phyloP scores from a whole-genome alignment of 2,888 invertebrate species.

The Chromoteleia sp. region DNA sequence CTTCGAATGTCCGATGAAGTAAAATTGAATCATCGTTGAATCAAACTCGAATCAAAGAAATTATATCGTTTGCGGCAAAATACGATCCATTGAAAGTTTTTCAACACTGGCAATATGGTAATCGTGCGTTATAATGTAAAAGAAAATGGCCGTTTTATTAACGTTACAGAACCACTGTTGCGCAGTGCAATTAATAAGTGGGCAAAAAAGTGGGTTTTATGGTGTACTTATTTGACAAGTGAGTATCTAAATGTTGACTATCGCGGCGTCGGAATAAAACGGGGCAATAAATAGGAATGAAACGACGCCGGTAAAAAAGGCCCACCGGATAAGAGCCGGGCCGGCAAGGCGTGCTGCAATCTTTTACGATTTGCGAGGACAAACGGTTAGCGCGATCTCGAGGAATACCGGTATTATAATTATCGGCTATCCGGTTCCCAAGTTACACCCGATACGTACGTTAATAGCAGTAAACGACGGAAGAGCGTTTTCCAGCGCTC shows the following conservation, averaged over 20 bases:
- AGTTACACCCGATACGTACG: constrained; percentile 68
- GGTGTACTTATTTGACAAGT: constrained; percentile 36
- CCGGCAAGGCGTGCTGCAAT: constrained; percentile 47
- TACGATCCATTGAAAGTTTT: too few relatives aligned
- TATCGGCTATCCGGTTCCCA: constrained; percentile 69
- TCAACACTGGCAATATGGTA: too few relatives aligned
- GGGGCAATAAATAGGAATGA: constrained; percentile 46
- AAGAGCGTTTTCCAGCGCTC: constrained; percentile 66
- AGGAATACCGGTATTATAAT: constrained; percentile 69
- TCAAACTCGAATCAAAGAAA: too few relatives aligned
- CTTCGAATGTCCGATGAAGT: too few relatives aligned
- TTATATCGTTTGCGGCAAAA: too few relatives aligned
- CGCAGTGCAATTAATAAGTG: constrained; percentile 11
- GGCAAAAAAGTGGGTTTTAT: constrained; percentile 13
- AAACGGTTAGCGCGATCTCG: constrained; percentile 59
- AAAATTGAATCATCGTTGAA: too few relatives aligned
- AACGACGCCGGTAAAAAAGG: constrained; percentile 50
- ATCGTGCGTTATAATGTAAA: too few relatives aligned
- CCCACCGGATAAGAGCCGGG: constrained; percentile 45
- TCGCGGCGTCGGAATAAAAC: constrained; percentile 32
- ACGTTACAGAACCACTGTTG: too few relatives aligned
- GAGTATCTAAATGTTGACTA: constrained; percentile 45
- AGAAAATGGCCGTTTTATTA: too few relatives aligned
- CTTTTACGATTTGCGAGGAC: constrained; percentile 67
- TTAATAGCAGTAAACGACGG: constrained; percentile 66